Evolutionary conservation across 2,888 invertebrate genomes (phyloP), one percentile per base, ranked within the genome.

Genomic region (Trachelus tabidus): DNA sequence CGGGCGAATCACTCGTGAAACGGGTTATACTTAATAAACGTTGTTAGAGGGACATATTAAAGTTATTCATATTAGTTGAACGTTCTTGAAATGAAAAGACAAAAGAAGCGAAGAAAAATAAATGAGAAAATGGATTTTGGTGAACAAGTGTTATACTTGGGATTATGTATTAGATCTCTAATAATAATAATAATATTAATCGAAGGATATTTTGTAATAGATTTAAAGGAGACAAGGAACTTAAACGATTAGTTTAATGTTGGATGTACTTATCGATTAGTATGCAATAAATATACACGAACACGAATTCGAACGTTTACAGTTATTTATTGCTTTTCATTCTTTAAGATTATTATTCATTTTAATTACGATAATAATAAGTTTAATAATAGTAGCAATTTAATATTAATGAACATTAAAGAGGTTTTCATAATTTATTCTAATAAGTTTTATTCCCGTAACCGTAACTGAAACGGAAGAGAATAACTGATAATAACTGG

Each of bases 181-280:
- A 23, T 56, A 23, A 23, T 56, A 56, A 56, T 56, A 23, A 77
- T 40, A 79, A 56, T 56, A 9, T 37, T 40, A 79, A 79, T 37
- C 77, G 35, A 78, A 79, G 30, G 35, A 68, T 73, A 79, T 79
- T 77, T 79, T 77, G 37, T 77, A 79, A 71, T 40, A 34, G 34
- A 31, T 79, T 74, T 73, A 73, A 56, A 73, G 74, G 34, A 73
- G 69, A 79, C 34, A 34, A 78, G 37, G 71, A 69, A 68, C 30
- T 15, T 79, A 79, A 78, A 71, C 35, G 31, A 12, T 74, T 34
- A 74, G 37, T 74, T 74, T 4, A 74, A 74, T 74, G 74, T 74
- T 74, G 35, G 30, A 74, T 74, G 74, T 74, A 74, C 23, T 35
- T 30, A 74, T 9, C 12, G 34, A 74, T 35, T 74, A 35, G 74